phyloP scores from a whole-genome alignment of 2,113 vertebrate genomes.

The Megatriorchis doriae region DNA sequence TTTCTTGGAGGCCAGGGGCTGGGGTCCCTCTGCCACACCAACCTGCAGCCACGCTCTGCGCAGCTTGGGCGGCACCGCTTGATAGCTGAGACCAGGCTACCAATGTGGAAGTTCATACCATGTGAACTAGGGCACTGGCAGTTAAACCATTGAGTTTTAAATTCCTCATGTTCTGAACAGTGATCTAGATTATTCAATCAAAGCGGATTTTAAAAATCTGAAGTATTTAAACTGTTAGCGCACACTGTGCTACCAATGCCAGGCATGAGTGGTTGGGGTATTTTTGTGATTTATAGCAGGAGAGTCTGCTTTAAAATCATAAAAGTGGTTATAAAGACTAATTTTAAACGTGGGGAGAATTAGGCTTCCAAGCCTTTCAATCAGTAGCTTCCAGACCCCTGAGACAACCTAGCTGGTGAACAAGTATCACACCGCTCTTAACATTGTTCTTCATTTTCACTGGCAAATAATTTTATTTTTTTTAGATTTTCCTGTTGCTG shows the following conservation, averaged over 20 bases:
- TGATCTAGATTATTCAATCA: not conserved
- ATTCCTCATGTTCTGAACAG: constrained; percentile 29
- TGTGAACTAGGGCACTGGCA: not conserved
- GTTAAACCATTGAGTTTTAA: not conserved
- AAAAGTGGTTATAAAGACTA: not conserved
- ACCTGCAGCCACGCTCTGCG: not conserved
- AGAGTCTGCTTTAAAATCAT: not conserved
- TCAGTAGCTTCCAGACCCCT: not conserved
- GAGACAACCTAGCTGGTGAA: not conserved
- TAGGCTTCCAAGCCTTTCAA: not conserved
- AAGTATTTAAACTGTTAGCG: not conserved
- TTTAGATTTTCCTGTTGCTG: not conserved
- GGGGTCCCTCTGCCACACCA: rapidly evolving
- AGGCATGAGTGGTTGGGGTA: not conserved
- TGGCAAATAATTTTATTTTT: not conserved
- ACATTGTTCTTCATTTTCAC: not conserved
- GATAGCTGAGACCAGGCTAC: not conserved
- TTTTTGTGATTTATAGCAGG: not conserved
- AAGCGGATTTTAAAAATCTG: constrained; percentile 27
- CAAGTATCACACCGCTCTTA: not conserved
- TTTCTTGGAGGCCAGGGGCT: not conserved
- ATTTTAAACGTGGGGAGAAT: not conserved
- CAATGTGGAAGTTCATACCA: not conserved
- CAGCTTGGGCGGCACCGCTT: not conserved
- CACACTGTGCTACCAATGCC: not conserved